Base-by-base conservation (phyloP, 1,140 invertebrate species). In the Drosophila carrolli region DNA sequence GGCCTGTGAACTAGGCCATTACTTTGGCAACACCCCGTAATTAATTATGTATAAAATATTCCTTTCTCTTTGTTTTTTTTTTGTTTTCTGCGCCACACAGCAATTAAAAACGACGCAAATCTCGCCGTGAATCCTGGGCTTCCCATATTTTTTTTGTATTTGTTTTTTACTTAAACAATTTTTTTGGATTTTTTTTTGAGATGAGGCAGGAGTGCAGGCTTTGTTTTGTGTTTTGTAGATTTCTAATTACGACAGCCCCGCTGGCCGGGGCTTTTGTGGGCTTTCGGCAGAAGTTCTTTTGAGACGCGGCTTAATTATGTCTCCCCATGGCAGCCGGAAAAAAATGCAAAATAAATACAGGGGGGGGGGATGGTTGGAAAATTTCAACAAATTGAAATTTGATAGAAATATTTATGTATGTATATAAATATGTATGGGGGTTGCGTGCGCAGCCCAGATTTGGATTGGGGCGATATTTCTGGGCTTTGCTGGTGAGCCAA, bases 321-420 rank as follows among this genome's bases (percentile, higher is more conserved):
- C 68, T 71, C 16, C 67, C 65, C 65, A 71, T 57, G 68, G 63
- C 79, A 84, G 50, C 46, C 66, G 40, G 54, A 51, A 46, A 58
- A 47, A 55, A 14, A 58, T 57, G 32, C 37, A 44, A 55, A 54
- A 54, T 54, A 62, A 62, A 54, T 54, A 50, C 23, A 16, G 27
- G 27, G 5, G 5, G 38, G 10, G 0, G 27, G 2, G 19, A 16
- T 23, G 23, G 54, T 48, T 40, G 37, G 50, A 54, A 75, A 86
- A 75, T 66, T 76, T 88, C 65, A 86, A 70, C 83, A 88, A 88
- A 86, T 88, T 88, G 84, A 88, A 88, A 88, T 88, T 83, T 88
- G 83, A 89, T 88, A 88, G 84, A 89, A 88, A 89, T 89, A 80
- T 81, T 75, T 78, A 78, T 81, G 57, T 72, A 19, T 50, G 68